Evolutionary conservation across 1,140 invertebrate genomes (phyloP), one percentile per base, ranked within the genome.

Genomic region (Phthorimaea operculella): DNA sequence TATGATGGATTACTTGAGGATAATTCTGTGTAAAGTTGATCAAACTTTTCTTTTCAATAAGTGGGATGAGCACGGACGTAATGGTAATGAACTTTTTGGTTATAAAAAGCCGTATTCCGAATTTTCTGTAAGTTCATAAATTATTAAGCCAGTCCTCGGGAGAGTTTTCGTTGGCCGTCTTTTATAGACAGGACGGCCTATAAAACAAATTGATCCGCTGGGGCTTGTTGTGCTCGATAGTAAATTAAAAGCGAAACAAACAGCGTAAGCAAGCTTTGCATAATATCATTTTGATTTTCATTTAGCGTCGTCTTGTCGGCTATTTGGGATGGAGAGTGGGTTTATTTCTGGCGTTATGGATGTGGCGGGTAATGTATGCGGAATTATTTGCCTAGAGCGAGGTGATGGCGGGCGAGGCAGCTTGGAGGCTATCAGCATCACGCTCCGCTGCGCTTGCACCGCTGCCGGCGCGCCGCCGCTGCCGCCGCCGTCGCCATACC

Each of bases 161-260:
- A 72, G 71, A 70, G 64, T 72, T 72, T 65, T 70, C 71, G 69
- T 65, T 61, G 64, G 64, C 69, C 68, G 70, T 73, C 71, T 75
- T 74, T 75, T 74, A 76, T 72, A 74, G 69, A 76, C 73, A 72
- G 68, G 64, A 61, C 64, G 61, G 68, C 61, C 68, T 72, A 66
- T 76, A 72, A 72, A 76, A 72, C 61, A 72, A 76, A 74, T 76
- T 76, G 71, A 67, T 64, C 71, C 71, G 56, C 58, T 59, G 73
- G 63, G 70, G 64, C 62, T 60, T 68, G 68, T 66, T 59, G 55
- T 63, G 60, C 62, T 63, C 62, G 67, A 66, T 63, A 62, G 60
- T 74, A 66, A 67, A 70, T 68, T 72, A 64, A 54, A 64, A 50
- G 21, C 45, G 45, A 14, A 64, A 66, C 57, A 57, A 57, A 52